Base-by-base conservation (phyloP, 2,888 invertebrate species). In the Nesidiocoris tenuis region DNA sequence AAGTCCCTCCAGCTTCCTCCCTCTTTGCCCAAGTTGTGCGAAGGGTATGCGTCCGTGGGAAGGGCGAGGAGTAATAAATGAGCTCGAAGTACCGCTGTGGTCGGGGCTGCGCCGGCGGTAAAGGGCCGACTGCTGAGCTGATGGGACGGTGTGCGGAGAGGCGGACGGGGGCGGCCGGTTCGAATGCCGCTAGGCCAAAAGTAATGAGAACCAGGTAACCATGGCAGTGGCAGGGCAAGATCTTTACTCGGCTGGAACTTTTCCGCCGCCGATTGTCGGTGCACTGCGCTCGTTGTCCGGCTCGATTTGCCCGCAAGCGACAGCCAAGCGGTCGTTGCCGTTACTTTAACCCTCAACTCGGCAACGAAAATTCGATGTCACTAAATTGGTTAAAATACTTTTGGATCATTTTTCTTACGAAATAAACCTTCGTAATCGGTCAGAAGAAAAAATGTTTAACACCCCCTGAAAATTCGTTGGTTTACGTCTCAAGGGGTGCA, bases 131-230 rank as follows among this genome's bases (percentile, higher is more conserved):
- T 39, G 39, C 39, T 39, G 39, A 39, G 12, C 5, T 39, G 39
- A 39, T 39, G 39, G 39, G 12, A 39, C 3, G 39, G 39, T 3
- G 5, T 7, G 3, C 39, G 12, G 39, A 7, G 39, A 39, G 39
- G 39, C 5, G 12, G 39, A 12, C 12, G 39, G n/a, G n/a, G n/a
- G n/a, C n/a, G n/a, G n/a, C n/a, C n/a, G n/a, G n/a, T n/a, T n/a
- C n/a, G n/a, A n/a, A 39, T 39, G 39, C 66, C 18, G 66, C 54
- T 39, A 54, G 21, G 54, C 66, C 66, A 9, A 21, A 56, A 67
- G 67, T 67, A 67, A 67, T 67, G 67, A 67, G 67, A 67, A 39
- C 55, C 55, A 67, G 67, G 67, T 65, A 65, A 39, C 65, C 65
- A 65, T 65, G 39, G 65, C 39, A 25, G 65, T 39, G 65, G 65